Conservation (phyloP, 2,888 invertebrate species). For the Mythimna loreyi region DNA sequence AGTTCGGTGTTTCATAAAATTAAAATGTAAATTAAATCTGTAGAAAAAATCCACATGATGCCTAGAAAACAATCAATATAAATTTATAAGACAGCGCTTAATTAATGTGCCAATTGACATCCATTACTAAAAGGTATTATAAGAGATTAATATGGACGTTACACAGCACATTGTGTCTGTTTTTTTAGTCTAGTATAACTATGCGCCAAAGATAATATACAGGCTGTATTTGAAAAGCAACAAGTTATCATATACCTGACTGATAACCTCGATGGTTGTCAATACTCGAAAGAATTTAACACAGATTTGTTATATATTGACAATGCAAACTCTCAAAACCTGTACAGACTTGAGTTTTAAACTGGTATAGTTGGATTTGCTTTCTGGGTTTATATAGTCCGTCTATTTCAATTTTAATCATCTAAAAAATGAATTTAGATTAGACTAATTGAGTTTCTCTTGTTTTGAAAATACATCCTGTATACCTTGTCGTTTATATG, state of each 20-base stretch:
- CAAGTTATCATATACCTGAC: background rate
- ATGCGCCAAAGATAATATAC: slow-evolving; percentile 21
- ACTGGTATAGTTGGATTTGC: background rate
- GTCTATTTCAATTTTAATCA: background rate
- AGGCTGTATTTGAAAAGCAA: slow-evolving; percentile 36
- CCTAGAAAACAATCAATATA: slow-evolving; percentile 10
- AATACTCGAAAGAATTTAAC: background rate
- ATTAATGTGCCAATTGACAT: slow-evolving; percentile 34
- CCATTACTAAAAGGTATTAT: slow-evolving; percentile 20
- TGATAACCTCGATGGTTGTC: background rate
- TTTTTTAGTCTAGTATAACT: slow-evolving; percentile 15
- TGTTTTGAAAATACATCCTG: slow-evolving; percentile 18
- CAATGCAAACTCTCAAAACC: background rate
- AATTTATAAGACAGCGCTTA: slow-evolving; percentile 15
- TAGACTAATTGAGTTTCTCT: background rate
- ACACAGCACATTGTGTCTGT: slow-evolving; percentile 24
- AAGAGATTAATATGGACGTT: slow-evolving; percentile 13
- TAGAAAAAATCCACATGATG: slow-evolving; percentile 22
- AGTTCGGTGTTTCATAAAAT: background rate
- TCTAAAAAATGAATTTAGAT: background rate
- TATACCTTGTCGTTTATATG: slow-evolving; percentile 7
- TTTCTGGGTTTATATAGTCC: background rate
- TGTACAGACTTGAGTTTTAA: background rate
- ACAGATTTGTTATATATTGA: background rate
- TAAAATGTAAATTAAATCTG: background rate